Conservation (phyloP, 64 coral and sea anemone species). For the Anthopleura sola region DNA sequence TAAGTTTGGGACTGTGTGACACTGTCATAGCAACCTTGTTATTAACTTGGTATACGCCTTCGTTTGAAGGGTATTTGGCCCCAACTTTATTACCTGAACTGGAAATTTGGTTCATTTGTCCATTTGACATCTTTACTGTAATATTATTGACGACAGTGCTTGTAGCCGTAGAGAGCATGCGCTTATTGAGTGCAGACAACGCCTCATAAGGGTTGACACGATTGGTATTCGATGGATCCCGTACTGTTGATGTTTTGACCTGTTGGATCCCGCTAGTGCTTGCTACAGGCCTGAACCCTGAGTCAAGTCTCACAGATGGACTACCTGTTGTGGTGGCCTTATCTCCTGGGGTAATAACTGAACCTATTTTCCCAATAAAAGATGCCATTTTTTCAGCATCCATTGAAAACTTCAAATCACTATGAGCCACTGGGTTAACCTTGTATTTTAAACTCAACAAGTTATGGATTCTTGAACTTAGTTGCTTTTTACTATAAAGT, state of each 20-base stretch:
- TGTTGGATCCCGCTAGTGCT: constrained; percentile 31
- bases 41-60: neutral
- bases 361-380: constrained; percentile 77
- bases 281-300: constrained; percentile 35
- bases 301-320: constrained; percentile 13
- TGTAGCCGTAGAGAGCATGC: constrained; percentile 14
- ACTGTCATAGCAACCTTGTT: neutral
- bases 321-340: neutral
- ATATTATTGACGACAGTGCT: constrained; percentile 24
- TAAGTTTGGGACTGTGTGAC: neutral
- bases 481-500: constrained; percentile 85
- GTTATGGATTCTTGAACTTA: constrained; percentile 97
- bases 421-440: constrained; percentile 89
- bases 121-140: constrained; percentile 55
- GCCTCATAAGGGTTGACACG: constrained; percentile 64
- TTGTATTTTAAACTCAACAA: constrained; percentile 92
- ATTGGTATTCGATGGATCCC: neutral
- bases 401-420: constrained; percentile 93
- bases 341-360: constrained; percentile 84
- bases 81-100: neutral
- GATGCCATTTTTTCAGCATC: constrained; percentile 82
- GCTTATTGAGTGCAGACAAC: constrained; percentile 73
- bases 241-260: neutral
- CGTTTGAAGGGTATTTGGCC: neutral
- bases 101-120: constrained; percentile 38